Base-by-base conservation (phyloP, 2,797 vertebrate species). In the Acanthurus leucopareius region DNA sequence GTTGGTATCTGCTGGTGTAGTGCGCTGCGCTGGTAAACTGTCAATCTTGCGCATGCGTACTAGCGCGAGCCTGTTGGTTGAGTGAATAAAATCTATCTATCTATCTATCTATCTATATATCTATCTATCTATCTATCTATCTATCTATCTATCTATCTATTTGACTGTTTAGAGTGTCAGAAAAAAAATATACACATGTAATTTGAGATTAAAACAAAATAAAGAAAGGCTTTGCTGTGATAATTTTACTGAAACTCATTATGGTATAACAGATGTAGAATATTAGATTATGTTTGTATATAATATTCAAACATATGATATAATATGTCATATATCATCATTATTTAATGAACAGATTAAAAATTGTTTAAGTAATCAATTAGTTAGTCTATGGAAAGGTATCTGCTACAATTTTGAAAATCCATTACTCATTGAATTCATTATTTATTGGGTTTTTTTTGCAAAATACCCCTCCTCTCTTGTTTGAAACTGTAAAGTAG, bases 31-130 rank as follows among this genome's bases (percentile, higher is more conserved):
- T 73, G 38, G 64, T 54, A 80, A 79, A 82, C 82, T 89, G 89
- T 90, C 92, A 92, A 0, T 54, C 1, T 0, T 52, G 88, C 90
- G 92, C 92, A 90, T 93, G 93, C 90, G 91, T 1, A 85, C 2
- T 58, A 0, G 1, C 11, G 8, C 20, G 1, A 16, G 10, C 5
- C 32, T 14, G 38, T 20, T 62, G 47, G 11, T 7, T 10, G 15
- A 56, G 8, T 20, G 4, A 49, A 32, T 32, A 32, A 32, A 32
- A 32, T 32, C 28, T 32, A 32, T 32, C 28, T 32, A 32, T 32
- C 28, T 32, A 32, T 32, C 28, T 32, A 32, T 32, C 28, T 32
- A 32, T 32, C 28, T 32, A 32, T 32, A 2, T 32, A 32, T 32
- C 28, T 32, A 32, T 32, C 28, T 32, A 32, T 32, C 28, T 32